phyloP scores from a whole-genome alignment of 2,797 vertebrate genomes.

The Chiroxiphia lanceolata region DNA sequence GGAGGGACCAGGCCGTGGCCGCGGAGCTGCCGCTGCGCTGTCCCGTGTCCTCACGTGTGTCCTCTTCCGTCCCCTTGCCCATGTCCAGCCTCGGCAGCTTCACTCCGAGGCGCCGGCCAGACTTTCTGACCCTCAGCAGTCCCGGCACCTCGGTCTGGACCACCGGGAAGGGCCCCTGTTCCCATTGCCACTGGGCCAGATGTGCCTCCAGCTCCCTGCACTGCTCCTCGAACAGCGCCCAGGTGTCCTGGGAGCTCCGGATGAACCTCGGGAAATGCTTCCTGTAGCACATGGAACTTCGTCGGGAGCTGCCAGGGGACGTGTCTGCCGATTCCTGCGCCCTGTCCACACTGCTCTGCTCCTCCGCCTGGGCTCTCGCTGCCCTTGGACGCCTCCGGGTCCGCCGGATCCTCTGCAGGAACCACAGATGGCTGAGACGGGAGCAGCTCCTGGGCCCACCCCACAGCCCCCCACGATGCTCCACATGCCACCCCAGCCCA shows the following conservation, averaged over 20 bases:
- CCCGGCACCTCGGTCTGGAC: background rate
- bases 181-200: background rate
- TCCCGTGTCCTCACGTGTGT: background rate
- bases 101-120: too few species aligned
- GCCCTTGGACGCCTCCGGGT: background rate
- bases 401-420: background rate
- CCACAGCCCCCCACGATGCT: background rate
- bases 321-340: background rate
- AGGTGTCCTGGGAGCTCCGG: background rate
- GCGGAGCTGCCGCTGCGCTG: accelerated
- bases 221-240: background rate
- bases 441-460: background rate
- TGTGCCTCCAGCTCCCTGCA: background rate
- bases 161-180: background rate
- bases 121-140: too few species aligned
- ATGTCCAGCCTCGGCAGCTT: background rate
- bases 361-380: background rate
- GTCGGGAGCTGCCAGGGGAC: background rate
- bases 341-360: background rate
- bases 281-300: background rate
- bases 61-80: background rate
- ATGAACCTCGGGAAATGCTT: background rate
- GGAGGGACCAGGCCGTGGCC: accelerated
- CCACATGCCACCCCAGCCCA: background rate
- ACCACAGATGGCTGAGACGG: background rate